Evolutionary conservation across 2,888 invertebrate species (phyloP), one percentile per base, ranked within the genome.

Genomic region (Andrena haemorrhoa): DNA sequence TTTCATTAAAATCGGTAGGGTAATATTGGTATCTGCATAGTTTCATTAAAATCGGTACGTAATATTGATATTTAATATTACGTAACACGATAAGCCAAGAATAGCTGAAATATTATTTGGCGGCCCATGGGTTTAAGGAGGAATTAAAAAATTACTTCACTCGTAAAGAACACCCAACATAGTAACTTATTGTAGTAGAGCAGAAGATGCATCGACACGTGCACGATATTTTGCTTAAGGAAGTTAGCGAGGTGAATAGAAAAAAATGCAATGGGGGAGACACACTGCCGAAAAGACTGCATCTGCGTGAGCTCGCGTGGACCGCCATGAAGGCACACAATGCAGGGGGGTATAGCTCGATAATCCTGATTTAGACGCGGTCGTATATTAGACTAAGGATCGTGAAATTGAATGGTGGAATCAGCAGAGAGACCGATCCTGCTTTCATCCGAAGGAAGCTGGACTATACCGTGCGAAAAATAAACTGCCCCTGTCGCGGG

Each of bases 281-380:
- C 47, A 58, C 23, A 58, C 31, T 65, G 20, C 56, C 60, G 77
- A 78, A 58, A 70, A 72, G 53, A 31, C 6, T 76, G 65, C 29
- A 53, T 47, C 53, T 51, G 56, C 71, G 78, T 29, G 71, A 75
- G 76, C 61, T 75, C 71, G 75, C 58, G 70, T 47, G 71, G 73
- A 64, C 66, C 75, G 73, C 78, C 82, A 69, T 58, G 78, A 80
- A 80, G 81, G 77, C 51, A 35, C 29, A 77, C 79, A 86, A 87
- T 87, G 75, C 73, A 16, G 75, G 75, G 77, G 12, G 75, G 78
- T 68, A 61, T 73, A 77, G 86, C 65, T 87, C 87, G 88, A 91
- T 92, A 92, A 92, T 92, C 91, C 91, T 91, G 92, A 92, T 92
- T 92, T 91, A 91, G 90, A 88, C 87, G 83, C 86, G 86, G 88